Percentiles rank a stretch among this genome's conserved stretches.
phyloP scores from a whole-genome alignment of 2,113 vertebrate genomes.

The Neolamprologus tretocephalus region DNA sequence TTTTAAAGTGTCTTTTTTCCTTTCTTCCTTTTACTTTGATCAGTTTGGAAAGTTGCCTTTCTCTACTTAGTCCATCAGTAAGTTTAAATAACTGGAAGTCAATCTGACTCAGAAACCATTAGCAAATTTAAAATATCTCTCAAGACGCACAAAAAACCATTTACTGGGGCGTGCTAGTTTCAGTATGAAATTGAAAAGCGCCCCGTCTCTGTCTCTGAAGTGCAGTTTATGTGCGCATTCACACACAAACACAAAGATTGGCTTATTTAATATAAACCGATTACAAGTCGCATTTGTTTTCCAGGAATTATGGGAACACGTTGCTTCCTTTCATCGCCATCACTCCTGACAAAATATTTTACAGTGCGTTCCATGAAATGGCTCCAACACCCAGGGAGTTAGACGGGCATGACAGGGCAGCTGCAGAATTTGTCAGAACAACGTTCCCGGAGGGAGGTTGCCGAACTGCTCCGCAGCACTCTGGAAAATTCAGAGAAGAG shows the following conservation, averaged over 20 bases:
- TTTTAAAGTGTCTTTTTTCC: background rate
- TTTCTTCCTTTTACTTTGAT: background rate
- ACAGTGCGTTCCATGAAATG: background rate
- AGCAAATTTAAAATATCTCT: background rate
- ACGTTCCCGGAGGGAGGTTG: background rate
- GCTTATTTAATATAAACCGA: background rate
- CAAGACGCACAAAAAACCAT: background rate
- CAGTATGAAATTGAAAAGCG: background rate
- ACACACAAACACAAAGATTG: background rate
- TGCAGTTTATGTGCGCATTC: background rate
- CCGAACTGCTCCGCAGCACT: background rate
- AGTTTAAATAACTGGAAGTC: background rate
- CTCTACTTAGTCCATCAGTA: background rate
- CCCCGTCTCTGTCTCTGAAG: background rate
- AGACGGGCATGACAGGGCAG: background rate
- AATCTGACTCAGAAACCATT: background rate
- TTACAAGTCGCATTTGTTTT: background rate
- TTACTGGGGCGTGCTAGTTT: background rate
- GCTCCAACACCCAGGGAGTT: background rate
- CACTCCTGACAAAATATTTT: background rate
- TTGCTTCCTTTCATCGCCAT: background rate
- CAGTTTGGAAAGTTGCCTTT: background rate
- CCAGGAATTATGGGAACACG: background rate
- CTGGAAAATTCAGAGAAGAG: background rate
- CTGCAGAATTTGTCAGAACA: constrained; percentile 14